Conservation (phyloP, 2,797 vertebrate genomes). For the Siniperca obscura region DNA sequence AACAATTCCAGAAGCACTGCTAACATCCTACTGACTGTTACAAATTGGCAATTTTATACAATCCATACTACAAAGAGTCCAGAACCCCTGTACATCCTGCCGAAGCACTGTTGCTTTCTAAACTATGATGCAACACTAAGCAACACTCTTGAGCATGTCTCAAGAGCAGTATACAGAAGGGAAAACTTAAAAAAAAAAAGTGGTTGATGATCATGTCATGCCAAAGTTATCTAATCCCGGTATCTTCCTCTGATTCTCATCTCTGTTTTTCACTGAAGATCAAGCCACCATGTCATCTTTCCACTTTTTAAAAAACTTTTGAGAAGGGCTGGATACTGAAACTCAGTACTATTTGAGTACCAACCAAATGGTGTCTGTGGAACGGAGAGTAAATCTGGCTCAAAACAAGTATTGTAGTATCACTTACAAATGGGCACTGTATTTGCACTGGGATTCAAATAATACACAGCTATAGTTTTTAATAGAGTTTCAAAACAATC, state of each 20-base stretch:
- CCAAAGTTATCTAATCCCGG: not conserved
- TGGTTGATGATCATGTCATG: not conserved
- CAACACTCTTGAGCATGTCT: constrained; percentile 16
- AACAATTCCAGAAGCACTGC: constrained; percentile 1
- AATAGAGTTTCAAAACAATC: not conserved
- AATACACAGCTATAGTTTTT: not conserved
- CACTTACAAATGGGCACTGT: not conserved
- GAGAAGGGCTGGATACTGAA: not conserved
- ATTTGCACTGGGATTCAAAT: not conserved
- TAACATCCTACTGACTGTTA: not conserved
- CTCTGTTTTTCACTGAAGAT: not conserved
- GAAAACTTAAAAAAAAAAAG: not conserved
- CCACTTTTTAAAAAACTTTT: not conserved
- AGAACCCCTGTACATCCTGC: constrained; percentile 24
- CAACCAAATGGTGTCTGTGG: not conserved
- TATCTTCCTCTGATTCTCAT: not conserved
- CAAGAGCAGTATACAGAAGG: not conserved
- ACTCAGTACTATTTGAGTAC: not conserved
- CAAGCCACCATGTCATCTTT: not conserved
- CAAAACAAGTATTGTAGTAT: not conserved
- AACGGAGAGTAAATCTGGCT: not conserved
- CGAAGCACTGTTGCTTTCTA: constrained; percentile 1
- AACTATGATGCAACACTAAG: constrained; percentile 56
- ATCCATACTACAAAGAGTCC: constrained; percentile 26
- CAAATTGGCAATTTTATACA: constrained; percentile 23